Evolutionary conservation across 2,113 vertebrate species (phyloP).

Genomic region (Xiphophorus hellerii): DNA sequence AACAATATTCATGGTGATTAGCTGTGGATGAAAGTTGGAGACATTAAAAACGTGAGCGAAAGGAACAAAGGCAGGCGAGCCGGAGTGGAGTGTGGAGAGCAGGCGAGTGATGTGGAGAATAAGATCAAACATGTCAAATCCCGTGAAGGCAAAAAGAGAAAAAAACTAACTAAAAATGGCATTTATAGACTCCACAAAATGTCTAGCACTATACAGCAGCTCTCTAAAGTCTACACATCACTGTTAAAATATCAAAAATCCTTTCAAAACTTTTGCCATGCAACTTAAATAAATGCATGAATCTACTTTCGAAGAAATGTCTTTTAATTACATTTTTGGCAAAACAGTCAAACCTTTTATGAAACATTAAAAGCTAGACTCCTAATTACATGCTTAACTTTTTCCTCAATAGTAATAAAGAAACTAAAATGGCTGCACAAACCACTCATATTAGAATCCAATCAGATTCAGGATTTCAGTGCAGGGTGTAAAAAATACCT

Average conservation of each 20-base stretch:
- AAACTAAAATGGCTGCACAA: background rate
- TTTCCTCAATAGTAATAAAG: background rate
- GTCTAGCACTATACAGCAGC: background rate
- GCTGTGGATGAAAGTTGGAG: conserved; percentile 41
- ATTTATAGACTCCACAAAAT: conserved; percentile 12
- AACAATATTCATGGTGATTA: conserved; percentile 37
- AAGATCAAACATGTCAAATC: conserved; percentile 37
- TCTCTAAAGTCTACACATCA: background rate
- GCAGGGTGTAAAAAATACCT: conserved; percentile 24
- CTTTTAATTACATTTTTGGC: background rate
- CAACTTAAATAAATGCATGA: background rate
- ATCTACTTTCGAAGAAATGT: background rate
- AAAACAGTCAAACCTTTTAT: background rate
- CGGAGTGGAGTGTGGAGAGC: conserved; percentile 44
- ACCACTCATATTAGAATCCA: background rate
- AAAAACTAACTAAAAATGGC: background rate
- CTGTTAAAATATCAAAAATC: background rate
- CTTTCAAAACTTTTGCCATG: background rate
- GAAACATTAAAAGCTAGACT: background rate
- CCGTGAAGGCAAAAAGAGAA: background rate
- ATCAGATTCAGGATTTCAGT: conserved; percentile 6
- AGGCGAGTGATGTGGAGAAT: conserved; percentile 53
- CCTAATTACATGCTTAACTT: background rate
- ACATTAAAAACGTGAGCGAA: conserved; percentile 31
- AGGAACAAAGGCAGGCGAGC: conserved; percentile 12